Evolutionary conservation across 2,113 vertebrate species (phyloP).

Genomic region (Pterocles burchelli): DNA sequence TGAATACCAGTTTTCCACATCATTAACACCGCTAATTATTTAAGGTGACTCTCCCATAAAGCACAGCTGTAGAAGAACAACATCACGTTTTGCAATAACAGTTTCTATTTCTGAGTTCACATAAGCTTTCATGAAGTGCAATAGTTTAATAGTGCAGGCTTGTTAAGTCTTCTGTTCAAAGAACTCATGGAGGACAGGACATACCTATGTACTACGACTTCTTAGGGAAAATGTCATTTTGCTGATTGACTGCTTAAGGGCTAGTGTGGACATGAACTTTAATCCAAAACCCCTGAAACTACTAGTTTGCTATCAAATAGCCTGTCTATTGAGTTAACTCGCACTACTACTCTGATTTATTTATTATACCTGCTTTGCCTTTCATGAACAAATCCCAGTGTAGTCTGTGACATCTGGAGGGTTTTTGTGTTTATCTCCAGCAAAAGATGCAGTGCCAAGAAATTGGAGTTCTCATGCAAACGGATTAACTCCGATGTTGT

Average conservation of each 20-base stretch:
- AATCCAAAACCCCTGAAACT: neutral
- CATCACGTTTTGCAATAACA: neutral
- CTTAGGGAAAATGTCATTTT: neutral
- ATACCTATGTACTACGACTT: neutral
- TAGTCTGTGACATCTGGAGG: neutral
- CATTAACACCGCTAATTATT: neutral
- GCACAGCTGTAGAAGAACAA: neutral
- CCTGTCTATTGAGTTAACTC: neutral
- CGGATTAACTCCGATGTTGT: neutral
- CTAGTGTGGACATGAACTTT: neutral
- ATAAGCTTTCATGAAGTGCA: neutral
- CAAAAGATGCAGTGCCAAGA: neutral
- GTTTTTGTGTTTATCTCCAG: neutral
- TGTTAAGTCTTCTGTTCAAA: neutral
- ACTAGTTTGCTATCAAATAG: neutral
- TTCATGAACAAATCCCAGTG: neutral
- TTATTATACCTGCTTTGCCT: neutral
- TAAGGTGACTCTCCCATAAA: neutral
- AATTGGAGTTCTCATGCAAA: neutral
- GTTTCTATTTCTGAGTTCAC: neutral
- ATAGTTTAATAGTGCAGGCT: neutral
- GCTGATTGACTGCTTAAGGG: neutral
- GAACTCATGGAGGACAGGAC: neutral
- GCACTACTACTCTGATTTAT: neutral
- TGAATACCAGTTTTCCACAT: neutral